Evolutionary conservation across 2,113 vertebrate genomes (phyloP), one percentile per base, ranked within the genome.

Genomic region (Rhodinocichla rosea): DNA sequence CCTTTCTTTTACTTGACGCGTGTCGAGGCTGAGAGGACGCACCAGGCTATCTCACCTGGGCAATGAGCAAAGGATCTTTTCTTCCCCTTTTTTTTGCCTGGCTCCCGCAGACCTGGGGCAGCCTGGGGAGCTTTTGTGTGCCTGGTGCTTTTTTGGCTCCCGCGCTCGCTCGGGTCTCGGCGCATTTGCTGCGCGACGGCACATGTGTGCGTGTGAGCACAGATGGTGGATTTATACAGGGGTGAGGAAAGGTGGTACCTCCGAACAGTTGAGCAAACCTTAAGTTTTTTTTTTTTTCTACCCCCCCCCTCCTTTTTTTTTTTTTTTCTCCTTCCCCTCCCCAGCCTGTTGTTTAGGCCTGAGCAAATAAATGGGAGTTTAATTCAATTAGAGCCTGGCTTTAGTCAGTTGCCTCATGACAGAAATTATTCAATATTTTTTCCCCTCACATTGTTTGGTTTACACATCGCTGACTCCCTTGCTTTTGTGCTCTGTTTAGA

Each of bases 331-430:
- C 6, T 2, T 2, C 0, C 27, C 53, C 18, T 27, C 42, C 75
- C 94, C 97, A 98, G 98, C 98, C 98, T 98, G 98, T 99, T 99
- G 98, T 98, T 98, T 97, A 96, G 98, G 98, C 98, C 98, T 98
- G 98, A 98, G 97, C 98, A 99, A 99, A 99, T 99, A 99, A 99
- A 99, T 98, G 98, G 98, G 98, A 98, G 98, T 99, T 99, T 99
- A 99, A 99, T 99, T 99, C 98, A 99, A 99, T 99, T 99, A 99
- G 98, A 99, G 98, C 98, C 98, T 98, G 98, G 98, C 98, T 98
- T 98, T 98, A 98, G 98, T 96, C 98, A 97, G 98, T 96, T 98
- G 98, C 98, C 98, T 98, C 98, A 98, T 98, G 98, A 98, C 98
- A 98, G 98, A 99, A 98, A 98, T 98, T 98, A 98, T 98, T 98